These are phyloP conservation scores for Pocillopora meandrina DNA, from an alignment of 92 coral and sea anemone species.

Conservation along the genomic window DNA sequence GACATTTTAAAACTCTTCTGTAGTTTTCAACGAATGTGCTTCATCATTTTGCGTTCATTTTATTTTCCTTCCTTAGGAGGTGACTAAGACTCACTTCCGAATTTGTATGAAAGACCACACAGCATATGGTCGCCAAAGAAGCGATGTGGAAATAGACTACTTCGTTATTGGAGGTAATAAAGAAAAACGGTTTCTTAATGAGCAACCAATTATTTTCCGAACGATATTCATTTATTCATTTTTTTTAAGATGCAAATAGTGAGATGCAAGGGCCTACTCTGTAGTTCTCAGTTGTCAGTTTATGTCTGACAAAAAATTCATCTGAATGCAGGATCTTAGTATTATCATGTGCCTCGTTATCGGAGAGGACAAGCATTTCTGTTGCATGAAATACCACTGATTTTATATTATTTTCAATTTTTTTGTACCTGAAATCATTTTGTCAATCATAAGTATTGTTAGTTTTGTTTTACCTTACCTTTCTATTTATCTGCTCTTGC, in stretches of 20 bases:
- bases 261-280: too few relatives aligned
- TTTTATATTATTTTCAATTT: too few relatives aligned
- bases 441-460: too few relatives aligned
- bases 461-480: too few relatives aligned
- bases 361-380: too few relatives aligned
- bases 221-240: not conserved
- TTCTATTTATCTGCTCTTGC: too few relatives aligned
- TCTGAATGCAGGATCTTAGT: too few relatives aligned
- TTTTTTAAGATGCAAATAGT: not conserved
- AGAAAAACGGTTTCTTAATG: not conserved
- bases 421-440: too few relatives aligned
- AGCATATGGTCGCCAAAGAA: not conserved
- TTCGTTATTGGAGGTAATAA: slow-evolving; percentile 5
- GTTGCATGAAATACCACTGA: too few relatives aligned
- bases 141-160: not conserved
- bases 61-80: not conserved
- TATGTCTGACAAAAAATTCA: too few relatives aligned
- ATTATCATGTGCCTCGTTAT: too few relatives aligned
- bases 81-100: slow-evolving; percentile 7
- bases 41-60: not conserved
- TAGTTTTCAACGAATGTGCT: not conserved
- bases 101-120: slow-evolving; percentile 4
- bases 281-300: too few relatives aligned
- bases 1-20: not conserved
- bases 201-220: not conserved